phyloP scores from a whole-genome alignment of 2,113 vertebrate species.

The Pluvialis apricaria region DNA sequence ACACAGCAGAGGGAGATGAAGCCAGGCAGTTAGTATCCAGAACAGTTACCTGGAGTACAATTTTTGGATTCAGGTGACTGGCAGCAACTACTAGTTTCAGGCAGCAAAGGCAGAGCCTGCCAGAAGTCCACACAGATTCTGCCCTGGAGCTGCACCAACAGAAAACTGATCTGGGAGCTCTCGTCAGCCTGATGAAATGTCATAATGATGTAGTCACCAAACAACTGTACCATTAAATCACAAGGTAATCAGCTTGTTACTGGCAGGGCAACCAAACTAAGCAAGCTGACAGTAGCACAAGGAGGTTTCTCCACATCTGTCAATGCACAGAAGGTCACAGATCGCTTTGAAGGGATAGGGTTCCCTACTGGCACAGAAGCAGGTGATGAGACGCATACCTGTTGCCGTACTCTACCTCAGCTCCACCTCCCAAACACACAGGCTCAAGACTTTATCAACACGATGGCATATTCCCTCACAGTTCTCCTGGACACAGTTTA shows the following conservation, averaged over 20 bases:
- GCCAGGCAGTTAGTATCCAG: background rate
- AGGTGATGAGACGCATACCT: background rate
- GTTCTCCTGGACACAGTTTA: background rate
- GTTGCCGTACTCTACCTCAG: background rate
- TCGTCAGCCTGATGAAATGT: background rate
- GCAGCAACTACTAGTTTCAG: background rate
- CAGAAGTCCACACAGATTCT: background rate
- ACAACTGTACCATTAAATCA: background rate
- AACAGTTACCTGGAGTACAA: background rate
- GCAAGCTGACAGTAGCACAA: background rate
- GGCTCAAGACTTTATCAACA: background rate
- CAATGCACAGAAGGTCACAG: background rate
- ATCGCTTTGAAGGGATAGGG: background rate
- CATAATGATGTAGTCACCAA: background rate
- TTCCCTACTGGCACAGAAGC: background rate
- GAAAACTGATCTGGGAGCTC: background rate
- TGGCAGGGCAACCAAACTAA: background rate
- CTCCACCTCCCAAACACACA: background rate
- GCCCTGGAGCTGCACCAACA: background rate
- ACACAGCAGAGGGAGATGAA: background rate
- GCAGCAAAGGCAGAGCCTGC: background rate
- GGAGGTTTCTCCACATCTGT: background rate
- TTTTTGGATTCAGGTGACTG: background rate
- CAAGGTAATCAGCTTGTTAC: background rate
- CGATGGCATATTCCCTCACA: background rate